Percentiles rank a stretch among this genome's conserved stretches.
phyloP scores from a whole-genome alignment of 2,888 invertebrate genomes.

The Nycteola revayana region DNA sequence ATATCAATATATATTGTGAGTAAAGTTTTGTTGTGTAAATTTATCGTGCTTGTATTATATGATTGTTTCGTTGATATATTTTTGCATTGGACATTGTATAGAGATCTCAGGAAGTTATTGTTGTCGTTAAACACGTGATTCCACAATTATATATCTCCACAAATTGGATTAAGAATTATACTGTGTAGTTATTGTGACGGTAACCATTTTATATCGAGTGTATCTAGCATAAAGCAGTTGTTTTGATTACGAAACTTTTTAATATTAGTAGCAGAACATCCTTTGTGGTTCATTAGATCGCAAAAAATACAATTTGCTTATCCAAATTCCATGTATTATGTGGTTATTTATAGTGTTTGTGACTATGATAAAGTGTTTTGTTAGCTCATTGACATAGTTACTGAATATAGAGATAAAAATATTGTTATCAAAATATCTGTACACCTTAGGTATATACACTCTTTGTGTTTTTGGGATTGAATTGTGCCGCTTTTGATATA shows the following conservation, averaged over 20 bases:
- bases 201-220: no score
- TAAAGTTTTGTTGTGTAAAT: constrained; percentile 15
- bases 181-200: no score
- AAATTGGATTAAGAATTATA: constrained; percentile 32
- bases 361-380: no score
- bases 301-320: no score
- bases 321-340: no score
- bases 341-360: no score
- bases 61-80: constrained; percentile 11
- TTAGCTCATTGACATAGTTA: no score
- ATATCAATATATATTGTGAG: constrained; percentile 22
- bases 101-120: constrained; percentile 49
- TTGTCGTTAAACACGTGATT: constrained; percentile 59
- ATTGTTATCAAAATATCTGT: no score
- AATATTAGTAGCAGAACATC: constrained; percentile 41
- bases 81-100: constrained; percentile 37
- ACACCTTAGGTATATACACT: no score
- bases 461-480: no score
- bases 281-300: constrained; percentile 33
- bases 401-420: no score
- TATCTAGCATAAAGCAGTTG: constrained; percentile 11
- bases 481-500: no score
- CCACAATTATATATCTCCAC: constrained; percentile 42
- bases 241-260: constrained; percentile 50
- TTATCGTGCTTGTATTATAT: constrained; percentile 6